Base-by-base conservation (phyloP, 2,888 invertebrate species). In the Hoplodrina ambigua region DNA sequence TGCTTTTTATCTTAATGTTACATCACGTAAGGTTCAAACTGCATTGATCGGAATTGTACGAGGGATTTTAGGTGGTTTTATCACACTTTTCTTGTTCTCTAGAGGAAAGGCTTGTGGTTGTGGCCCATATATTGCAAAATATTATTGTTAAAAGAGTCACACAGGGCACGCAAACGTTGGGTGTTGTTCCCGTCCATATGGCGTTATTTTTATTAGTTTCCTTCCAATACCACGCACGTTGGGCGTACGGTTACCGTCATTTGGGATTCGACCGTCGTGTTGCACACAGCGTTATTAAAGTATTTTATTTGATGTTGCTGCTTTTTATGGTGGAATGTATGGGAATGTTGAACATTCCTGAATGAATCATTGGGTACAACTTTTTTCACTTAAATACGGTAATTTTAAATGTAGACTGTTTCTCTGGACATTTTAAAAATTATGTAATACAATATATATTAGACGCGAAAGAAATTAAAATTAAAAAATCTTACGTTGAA, bases 141-240 rank as follows among this genome's bases (percentile, higher is more conserved):
- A 72, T 76, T 67, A 76, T 79, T 75, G 68, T 64, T 63, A 65
- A 78, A 70, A 77, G 69, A 70, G 57, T 61, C 58, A 64, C 63
- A 65, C 60, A 59, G 56, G 60, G 60, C 49, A 72, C 58, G 73
- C 57, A 57, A 76, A 54, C 50, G 60, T 72, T 70, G 72, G 68
- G 68, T 57, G 81, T 83, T 83, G 87, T 83, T 72, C 61, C 69
- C 65, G 68, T 84, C 86, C 89, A 90, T 88, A 83, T 86, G 86
- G 85, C 80, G 82, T 86, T 87, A 86, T 88, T 90, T 89, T 91
- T 91, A 90, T 91, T 87, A 83, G 84, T 85, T 86, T 78, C 81
- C 77, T 81, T 83, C 80, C 78, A 79, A 83, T 83, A 80, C 69
- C 56, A 67, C 55, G 56, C 52, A 59, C 50, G 70, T 64, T 37